These are phyloP conservation scores for Paramisgurnus dabryanus DNA, from an alignment of 2,113 vertebrate species.

Conservation along the genomic window DNA sequence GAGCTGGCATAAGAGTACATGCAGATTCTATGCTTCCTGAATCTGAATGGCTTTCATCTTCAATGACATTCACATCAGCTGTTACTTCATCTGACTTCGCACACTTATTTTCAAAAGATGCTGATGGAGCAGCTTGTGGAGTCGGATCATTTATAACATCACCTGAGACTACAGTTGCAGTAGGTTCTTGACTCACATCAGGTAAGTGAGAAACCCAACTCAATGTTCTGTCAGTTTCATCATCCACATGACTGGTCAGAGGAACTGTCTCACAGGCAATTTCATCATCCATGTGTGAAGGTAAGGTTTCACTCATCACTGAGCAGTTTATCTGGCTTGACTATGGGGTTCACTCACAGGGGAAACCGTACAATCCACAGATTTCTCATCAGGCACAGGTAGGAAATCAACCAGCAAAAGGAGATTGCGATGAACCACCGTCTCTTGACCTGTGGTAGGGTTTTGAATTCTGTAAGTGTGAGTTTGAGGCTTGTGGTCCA, in stretches of 20 bases:
- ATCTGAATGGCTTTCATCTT: not conserved
- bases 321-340: not conserved
- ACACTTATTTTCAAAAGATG: not conserved
- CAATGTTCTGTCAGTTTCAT: not conserved
- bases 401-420: constrained; percentile 25
- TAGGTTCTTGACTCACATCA: not conserved
- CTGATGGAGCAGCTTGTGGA: not conserved
- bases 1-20: not conserved
- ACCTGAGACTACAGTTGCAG: not conserved
- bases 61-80: not conserved
- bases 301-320: not conserved
- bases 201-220: not conserved
- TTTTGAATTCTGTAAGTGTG: constrained; percentile 33
- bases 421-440: constrained; percentile 36
- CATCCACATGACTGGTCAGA: not conserved
- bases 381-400: not conserved
- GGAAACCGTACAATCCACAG: not conserved
- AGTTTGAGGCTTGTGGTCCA: not conserved
- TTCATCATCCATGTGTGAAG: not conserved
- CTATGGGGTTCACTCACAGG: too few species aligned
- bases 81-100: not conserved
- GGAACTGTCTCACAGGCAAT: not conserved
- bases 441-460: not conserved
- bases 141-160: not conserved
- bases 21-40: too few species aligned